A percentile compares a stretch with the other conserved stretches of the same genome.
These are phyloP conservation scores for Sardina pilchardus DNA, from an alignment of 2,113 vertebrate species.

Conservation along the genomic window DNA sequence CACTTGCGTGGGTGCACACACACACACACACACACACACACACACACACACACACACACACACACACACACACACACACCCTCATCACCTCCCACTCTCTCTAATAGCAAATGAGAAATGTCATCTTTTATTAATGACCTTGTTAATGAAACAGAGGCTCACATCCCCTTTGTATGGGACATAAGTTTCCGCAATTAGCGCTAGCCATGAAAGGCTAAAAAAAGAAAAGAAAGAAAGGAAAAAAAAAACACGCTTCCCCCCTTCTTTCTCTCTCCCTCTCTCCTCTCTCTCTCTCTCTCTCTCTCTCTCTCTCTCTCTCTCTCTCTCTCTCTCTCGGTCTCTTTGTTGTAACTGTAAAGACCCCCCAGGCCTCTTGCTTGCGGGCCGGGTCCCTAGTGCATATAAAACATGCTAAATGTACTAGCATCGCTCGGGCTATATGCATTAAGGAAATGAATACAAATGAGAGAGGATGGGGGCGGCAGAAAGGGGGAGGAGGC, in stretches of 20 bases:
- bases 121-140: constrained; percentile 64
- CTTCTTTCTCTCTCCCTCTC: neutral
- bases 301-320: neutral
- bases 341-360: neutral
- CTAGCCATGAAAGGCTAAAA: neutral
- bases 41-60: constrained; percentile 19
- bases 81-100: constrained; percentile 37
- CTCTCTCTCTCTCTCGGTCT: neutral
- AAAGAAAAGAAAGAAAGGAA: neutral
- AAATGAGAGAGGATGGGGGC: too few relatives aligned
- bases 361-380: neutral
- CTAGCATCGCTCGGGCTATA: neutral
- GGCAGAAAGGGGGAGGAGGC: too few relatives aligned
- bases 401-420: neutral
- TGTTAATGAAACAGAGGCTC: constrained; percentile 61
- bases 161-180: constrained; percentile 55
- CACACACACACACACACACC: neutral
- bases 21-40: neutral
- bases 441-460: neutral
- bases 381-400: neutral
- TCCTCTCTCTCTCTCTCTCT: too few relatives aligned
- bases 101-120: constrained; percentile 66
- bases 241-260: constrained; percentile 30
- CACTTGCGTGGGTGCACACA: constrained; percentile 12
- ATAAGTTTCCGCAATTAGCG: constrained; percentile 66